Base-by-base conservation (phyloP, 2,113 vertebrate species). In the Forbesichthys agassizii region DNA sequence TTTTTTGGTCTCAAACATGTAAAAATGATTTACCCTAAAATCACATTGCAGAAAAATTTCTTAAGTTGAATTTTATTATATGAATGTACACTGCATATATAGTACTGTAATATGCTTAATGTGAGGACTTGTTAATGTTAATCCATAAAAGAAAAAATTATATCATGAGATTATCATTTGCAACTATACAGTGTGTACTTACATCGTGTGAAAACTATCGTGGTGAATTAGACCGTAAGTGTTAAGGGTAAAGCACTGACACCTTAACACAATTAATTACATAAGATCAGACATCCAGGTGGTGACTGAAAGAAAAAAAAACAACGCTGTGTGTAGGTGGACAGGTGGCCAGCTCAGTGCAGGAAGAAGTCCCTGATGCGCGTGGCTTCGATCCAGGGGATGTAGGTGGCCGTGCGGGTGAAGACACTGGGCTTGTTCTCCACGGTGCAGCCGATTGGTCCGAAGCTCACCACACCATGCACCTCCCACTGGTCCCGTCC, bases 341-440 rank as follows among this genome's bases (percentile, higher is more conserved):
- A 66, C 33, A 20, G 48, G 18, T 4, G 42, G 12, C 1, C 57
- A 3, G 14, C 55, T 91, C 48, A 92, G 88, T 91, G 92, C 80
- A 94, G 84, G 90, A 95, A 95, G 81, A 94, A 92, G 82, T 95
- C 94, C 62, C 89, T 90, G 85, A 95, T 93, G 71, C 93, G 90
- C 0, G 93, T 94, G 0, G 93, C 92, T 78, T 95, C 94, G 18
- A 95, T 94, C 94, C 94, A 95, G 68, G 93, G 89, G 75, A 95
- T 90, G 81, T 94, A 95, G 42, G 92, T 79, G 4, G 84, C 84
- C 36, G 93, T 95, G 69, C 91, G 91, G 61, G 94, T 95, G 82
- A 95, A 95, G 3, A 95, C 94, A 1, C 93, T 95, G 74, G 94
- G 94, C 60, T 95, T 95, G 88, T 95, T 95, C 83, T 94, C 92